Evolutionary conservation across 2,888 invertebrate genomes (phyloP).

Genomic region (Coelinius sp.): DNA sequence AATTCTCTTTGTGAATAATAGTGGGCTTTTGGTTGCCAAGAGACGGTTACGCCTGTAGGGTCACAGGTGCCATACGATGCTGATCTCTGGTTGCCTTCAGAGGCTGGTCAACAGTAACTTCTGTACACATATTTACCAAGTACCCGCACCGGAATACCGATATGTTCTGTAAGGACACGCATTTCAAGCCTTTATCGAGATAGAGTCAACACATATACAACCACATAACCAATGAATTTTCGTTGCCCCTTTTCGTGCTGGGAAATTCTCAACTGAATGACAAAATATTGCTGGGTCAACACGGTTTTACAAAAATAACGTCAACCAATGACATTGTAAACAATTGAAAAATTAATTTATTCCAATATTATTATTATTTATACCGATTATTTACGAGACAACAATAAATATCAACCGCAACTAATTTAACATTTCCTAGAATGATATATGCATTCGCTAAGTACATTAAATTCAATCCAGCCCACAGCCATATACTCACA

Average conservation of each 20-base stretch:
- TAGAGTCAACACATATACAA: constrained; percentile 32
- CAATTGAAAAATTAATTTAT: neutral
- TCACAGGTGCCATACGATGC: constrained; percentile 29
- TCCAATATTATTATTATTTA: neutral
- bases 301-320: neutral
- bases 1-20: constrained; percentile 20
- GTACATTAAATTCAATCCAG: constrained; percentile 23
- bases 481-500: constrained; percentile 39
- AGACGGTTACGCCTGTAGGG: neutral
- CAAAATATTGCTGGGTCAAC: neutral
- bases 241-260: neutral
- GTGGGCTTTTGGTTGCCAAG: constrained; percentile 12
- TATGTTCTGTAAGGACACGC: constrained; percentile 36
- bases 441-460: constrained; percentile 22
- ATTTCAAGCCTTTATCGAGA: constrained; percentile 29
- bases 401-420: constrained; percentile 3
- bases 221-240: neutral
- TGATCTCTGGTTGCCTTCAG: constrained; percentile 15
- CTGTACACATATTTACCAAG: constrained; percentile 27
- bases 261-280: neutral
- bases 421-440: constrained; percentile 15
- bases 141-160: constrained; percentile 34
- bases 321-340: neutral
- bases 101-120: constrained; percentile 28
- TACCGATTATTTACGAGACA: neutral